A percentile compares a stretch with the other conserved stretches of the same genome.
Conservation (phyloP, 2,888 invertebrate genomes). For the Acrobasis consociella region DNA sequence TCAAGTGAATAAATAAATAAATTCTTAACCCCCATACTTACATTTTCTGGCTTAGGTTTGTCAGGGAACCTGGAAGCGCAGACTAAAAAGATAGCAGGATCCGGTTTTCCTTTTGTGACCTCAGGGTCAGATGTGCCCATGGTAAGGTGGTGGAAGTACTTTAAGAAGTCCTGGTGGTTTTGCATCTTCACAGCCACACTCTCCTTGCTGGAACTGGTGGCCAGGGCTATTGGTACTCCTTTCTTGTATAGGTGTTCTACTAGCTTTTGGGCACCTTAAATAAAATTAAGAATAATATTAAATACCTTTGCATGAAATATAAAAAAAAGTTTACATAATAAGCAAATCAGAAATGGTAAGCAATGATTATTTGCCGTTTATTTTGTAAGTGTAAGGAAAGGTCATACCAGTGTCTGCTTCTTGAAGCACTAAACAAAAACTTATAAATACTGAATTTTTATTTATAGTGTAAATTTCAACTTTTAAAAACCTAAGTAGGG, state of each 20-base stretch:
- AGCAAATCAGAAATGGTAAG: too few relatives aligned
- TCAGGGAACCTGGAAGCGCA: slow-evolving; percentile 88
- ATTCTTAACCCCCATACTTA: slow-evolving; percentile 43
- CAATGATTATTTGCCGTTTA: too few relatives aligned
- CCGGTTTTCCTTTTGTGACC: slow-evolving; percentile 92
- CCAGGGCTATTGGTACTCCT: slow-evolving; percentile 91
- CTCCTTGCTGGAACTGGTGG: slow-evolving; percentile 90
- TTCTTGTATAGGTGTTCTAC: slow-evolving; percentile 88
- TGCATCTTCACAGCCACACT: slow-evolving; percentile 88
- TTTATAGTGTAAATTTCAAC: too few relatives aligned
- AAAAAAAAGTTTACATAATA: too few relatives aligned
- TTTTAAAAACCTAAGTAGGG: too few relatives aligned
- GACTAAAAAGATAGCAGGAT: slow-evolving; percentile 92
- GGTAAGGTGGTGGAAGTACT: slow-evolving; percentile 88
- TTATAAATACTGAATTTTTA: too few relatives aligned
- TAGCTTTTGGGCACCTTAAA: slow-evolving; percentile 88
- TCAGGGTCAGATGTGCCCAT: slow-evolving; percentile 92
- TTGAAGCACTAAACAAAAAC: too few relatives aligned
- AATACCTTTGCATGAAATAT: not conserved
- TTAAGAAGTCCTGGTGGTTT: slow-evolving; percentile 85
- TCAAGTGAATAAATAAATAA: too few relatives aligned
- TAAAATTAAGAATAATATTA: slow-evolving; percentile 1
- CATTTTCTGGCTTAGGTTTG: slow-evolving; percentile 83
- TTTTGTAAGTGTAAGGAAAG: too few relatives aligned
- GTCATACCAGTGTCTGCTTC: too few relatives aligned